Evolutionary conservation across 2,797 vertebrate genomes (phyloP), one percentile per base, ranked within the genome.

Genomic region (Molothrus ater): DNA sequence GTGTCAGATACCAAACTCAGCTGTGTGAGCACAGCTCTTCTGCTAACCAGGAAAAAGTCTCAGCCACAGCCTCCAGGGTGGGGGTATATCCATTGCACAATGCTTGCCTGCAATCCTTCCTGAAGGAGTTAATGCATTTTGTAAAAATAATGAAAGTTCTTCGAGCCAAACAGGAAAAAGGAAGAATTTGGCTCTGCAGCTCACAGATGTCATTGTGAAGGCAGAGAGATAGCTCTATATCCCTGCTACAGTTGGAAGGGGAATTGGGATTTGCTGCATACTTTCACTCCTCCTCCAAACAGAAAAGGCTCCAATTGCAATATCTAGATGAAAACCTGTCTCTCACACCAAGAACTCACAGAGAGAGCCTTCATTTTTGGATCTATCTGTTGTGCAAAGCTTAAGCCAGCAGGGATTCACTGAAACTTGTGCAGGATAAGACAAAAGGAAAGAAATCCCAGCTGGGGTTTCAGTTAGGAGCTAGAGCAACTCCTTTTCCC

Each of bases 181-280:
- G 50, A 95, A 83, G n/a, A 86, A 81, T 81, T 93, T 92, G 47
- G 43, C 92, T 93, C 76, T 88, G 47, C 36, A 72, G 66, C 56
- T 88, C 86, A 76, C 80, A 88, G 73, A 88, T 81, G 70, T 91
- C 80, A 51, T 74, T 81, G n/a, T 6, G 8, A 94, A 88, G 54
- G 42, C 4, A 9, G n/a, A 42, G 34, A 79, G 54, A 65, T 42
- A 90, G 54, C 14, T 95, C 65, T 56, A 34, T 70, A 90, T 79
- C 36, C 42, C 48, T 25, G 17, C 45, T 81, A 6, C 17, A 13
- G 47, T 24, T 81, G 68, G 85, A 91, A 71, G 36, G 63, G 45
- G 43, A 89, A 72, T 72, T 80, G 70, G 59, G 79, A 90, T 53
- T 90, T 89, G 29, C 56, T 0, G 1, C 45, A 32, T 83, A 63